These are phyloP conservation scores for Rhyacichthys aspro DNA, from an alignment of 2,797 vertebrate species.

Conservation along the genomic window DNA sequence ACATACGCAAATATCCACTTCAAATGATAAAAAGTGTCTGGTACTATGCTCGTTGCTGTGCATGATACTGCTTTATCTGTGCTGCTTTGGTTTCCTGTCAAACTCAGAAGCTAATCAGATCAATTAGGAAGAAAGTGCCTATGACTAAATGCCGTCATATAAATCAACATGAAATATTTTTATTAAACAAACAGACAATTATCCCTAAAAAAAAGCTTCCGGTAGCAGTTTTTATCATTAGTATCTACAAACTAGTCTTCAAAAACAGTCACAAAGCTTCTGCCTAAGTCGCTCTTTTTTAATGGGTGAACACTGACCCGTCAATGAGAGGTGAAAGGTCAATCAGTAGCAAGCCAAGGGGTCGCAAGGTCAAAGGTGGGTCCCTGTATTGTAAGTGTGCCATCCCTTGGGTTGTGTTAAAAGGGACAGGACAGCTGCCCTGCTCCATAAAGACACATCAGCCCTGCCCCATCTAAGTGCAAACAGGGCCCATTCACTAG, in stretches of 20 bases:
- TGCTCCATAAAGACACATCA: conserved; percentile 60
- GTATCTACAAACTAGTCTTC: not conserved
- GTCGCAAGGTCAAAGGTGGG: conserved; percentile 61
- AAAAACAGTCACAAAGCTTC: not conserved
- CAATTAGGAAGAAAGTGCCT: not conserved
- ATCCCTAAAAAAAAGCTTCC: too few species aligned
- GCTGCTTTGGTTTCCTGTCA: not conserved
- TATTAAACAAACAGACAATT: too few species aligned
- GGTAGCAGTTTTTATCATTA: not conserved
- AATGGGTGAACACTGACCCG: conserved; percentile 36
- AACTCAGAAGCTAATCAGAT: conserved; percentile 7
- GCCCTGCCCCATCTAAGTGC: conserved; percentile 40
- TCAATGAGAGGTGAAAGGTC: conserved; percentile 56
- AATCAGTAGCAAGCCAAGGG: conserved; percentile 57
- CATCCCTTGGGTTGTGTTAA: conserved; percentile 67
- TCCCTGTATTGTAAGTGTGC: conserved; percentile 59
- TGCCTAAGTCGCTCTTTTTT: conserved; percentile 10
- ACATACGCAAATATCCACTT: not conserved
- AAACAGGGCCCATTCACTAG: conserved; percentile 24
- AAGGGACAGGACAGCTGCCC: conserved; percentile 64
- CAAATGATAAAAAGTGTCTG: too few species aligned
- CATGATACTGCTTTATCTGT: not conserved
- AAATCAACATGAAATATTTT: too few species aligned
- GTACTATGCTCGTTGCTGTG: too few species aligned
- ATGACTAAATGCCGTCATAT: too few species aligned